phyloP scores from a whole-genome alignment of 2,888 invertebrate genomes.

The Conchocele bisecta region DNA sequence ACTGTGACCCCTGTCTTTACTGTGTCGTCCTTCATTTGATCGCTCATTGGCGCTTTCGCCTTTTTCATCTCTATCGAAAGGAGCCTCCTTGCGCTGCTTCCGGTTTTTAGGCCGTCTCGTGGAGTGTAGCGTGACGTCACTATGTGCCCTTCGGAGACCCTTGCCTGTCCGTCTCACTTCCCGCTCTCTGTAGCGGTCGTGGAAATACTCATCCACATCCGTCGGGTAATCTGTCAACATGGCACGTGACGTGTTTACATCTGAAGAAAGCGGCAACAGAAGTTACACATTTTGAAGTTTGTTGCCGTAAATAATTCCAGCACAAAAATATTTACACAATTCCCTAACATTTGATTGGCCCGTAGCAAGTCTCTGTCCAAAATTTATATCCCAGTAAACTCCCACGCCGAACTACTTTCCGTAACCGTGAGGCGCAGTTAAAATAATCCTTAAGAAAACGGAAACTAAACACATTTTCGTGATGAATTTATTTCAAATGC shows the following conservation, averaged over 20 bases:
- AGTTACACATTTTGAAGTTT: neutral
- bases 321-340: too few species aligned
- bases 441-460: too few species aligned
- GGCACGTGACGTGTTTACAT: constrained; percentile 53
- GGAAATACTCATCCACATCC: constrained; percentile 46
- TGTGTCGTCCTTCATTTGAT: neutral
- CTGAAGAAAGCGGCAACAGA: constrained; percentile 23
- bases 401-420: too few species aligned
- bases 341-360: too few species aligned
- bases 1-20: constrained; percentile 8
- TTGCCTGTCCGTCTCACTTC: constrained; percentile 55
- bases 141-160: constrained; percentile 53
- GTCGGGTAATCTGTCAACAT: constrained; percentile 59
- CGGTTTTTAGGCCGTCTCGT: constrained; percentile 53
- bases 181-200: constrained; percentile 59
- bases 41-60: neutral
- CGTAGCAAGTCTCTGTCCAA: too few species aligned
- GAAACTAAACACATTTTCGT: too few species aligned
- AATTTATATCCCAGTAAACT: too few species aligned
- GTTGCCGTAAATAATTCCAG: neutral
- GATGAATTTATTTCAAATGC: too few species aligned
- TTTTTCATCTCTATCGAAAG: constrained; percentile 39
- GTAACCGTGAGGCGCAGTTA: too few species aligned
- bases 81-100: constrained; percentile 52
- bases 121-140: constrained; percentile 59